phyloP scores from a whole-genome alignment of 1,140 invertebrate species.

The Caligus rogercresseyi region DNA sequence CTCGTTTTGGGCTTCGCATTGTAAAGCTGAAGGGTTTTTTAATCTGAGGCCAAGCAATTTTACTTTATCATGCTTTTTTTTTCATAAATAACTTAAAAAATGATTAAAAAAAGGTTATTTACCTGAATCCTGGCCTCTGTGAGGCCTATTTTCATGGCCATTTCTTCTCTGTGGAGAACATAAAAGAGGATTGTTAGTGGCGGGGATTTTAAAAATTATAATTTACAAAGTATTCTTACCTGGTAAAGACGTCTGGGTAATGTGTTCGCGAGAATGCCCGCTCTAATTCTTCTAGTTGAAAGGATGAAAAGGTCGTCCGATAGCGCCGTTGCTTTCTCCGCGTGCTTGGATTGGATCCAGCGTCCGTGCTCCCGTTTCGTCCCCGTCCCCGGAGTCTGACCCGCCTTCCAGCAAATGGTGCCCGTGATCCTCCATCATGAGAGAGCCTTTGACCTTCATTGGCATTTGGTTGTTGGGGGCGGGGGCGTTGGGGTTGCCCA shows the following conservation, averaged over 20 bases:
- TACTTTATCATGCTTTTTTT: too few species aligned
- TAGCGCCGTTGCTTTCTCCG: slow-evolving; percentile 69
- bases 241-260: slow-evolving; percentile 92
- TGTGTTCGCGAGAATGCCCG: slow-evolving; percentile 90
- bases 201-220: too few species aligned
- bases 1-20: too few species aligned
- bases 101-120: background rate
- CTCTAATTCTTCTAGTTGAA: slow-evolving; percentile 84
- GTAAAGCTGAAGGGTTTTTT: too few species aligned
- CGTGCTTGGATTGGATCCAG: background rate
- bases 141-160: slow-evolving; percentile 57
- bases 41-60: too few species aligned
- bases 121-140: slow-evolving; percentile 79
- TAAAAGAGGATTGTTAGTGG: background rate
- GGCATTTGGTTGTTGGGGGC: background rate
- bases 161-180: slow-evolving; percentile 16
- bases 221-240: slow-evolving; percentile 41
- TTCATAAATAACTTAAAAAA: slow-evolving; percentile 14
- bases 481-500: background rate
- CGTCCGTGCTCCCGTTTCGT: background rate
- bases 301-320: slow-evolving; percentile 79
- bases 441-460: slow-evolving; percentile 1
- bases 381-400: background rate
- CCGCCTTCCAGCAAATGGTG: background rate
- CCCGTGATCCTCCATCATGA: background rate